Base-by-base conservation (phyloP, 2,797 vertebrate genomes). In the Falco rusticolus region DNA sequence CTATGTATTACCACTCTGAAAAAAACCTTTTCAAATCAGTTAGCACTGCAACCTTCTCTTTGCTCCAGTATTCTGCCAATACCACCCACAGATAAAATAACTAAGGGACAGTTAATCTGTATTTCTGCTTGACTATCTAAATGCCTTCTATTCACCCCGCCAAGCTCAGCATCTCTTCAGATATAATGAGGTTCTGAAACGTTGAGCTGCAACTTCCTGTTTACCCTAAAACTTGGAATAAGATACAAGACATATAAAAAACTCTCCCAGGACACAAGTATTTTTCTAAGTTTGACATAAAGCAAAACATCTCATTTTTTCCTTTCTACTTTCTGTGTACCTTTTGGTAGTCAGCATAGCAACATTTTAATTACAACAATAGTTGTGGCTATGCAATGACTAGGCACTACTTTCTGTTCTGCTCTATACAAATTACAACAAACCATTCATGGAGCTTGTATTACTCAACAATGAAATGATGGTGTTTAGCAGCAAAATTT, bases 151-250 rank as follows among this genome's bases (percentile, higher is more conserved):
- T 56, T 71, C 69, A 70, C 43, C 31, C 41, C 48, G 28, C 24
- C 1, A 1, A 84, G 48, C 20, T 94, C 86, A 87, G 51, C 33
- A 53, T 56, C 39, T 78, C 48, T 87, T 22, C 45, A 74, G 64
- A 83, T 70, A 64, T 47, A 90, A 92, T 28, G 45, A 87, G 26
- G 31, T 77, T 87, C 68, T 87, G 78, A 68, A 95, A 90, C 51
- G 69, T 59, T 92, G 39, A 65, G 31, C 31, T 82, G 37, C 75
- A 80, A 64, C 22, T 66, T 74, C 34, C 66, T 69, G 11, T 34
- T 5, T 50, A 57, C 2, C 8, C 15, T 33, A 29, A 4, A 37
- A 47, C 34, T 50, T 66, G 63, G 60, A n/a, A 87, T n/a, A 89
- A 83, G 28, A 19, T 16, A 61, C 66, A 14, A 84, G 19, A 50